Base-by-base conservation (phyloP, 1,140 invertebrate species). In the Drosophila pseudoobscura region DNA sequence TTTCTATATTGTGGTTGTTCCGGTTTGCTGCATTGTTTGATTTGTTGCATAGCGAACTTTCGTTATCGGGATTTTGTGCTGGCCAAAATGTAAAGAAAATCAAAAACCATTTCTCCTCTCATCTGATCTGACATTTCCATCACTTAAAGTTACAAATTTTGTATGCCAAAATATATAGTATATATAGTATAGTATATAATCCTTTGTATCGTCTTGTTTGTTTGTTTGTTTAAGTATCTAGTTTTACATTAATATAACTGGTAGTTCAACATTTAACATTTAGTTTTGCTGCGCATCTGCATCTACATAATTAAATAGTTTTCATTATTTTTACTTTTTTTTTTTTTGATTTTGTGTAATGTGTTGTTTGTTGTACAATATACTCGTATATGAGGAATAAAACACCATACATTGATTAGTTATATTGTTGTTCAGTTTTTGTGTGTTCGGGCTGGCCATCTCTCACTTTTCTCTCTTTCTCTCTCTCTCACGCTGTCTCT, bases 381-480 rank as follows among this genome's bases (percentile, higher is more conserved):
- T 59, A 50, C 47, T 47, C 47, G 47, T 29, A 64, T 57, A 53
- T 57, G 73, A 87, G 83, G 83, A 87, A 87, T 87, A 88, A 87
- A 82, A 87, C 82, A 87, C 82, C 82, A 88, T 88, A 87, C 79
- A 78, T 65, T 83, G 75, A 79, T 83, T 88, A 88, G 68, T 87
- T 66, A 78, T 80, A 75, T 69, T 78, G 66, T 46, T 78, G 59
- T 61, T 80, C 66, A 44, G 54, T 60, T 61, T 56, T 66, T 43
- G 61, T 56, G 50, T 73, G 52, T 71, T 83, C 52, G 83, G 82
- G 83, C 83, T 72, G 47, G 55, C 29, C 60, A 43, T 61, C 17
- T 17, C 17, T 44, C 29, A 58, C 41, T 9, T 41, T 29, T 47
- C 17, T 41, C 20, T 31, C 17, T 29, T 26, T 15, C 26, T 60